Conservation (phyloP, 2,797 vertebrate genomes). For the Macropus fuliginosus region DNA sequence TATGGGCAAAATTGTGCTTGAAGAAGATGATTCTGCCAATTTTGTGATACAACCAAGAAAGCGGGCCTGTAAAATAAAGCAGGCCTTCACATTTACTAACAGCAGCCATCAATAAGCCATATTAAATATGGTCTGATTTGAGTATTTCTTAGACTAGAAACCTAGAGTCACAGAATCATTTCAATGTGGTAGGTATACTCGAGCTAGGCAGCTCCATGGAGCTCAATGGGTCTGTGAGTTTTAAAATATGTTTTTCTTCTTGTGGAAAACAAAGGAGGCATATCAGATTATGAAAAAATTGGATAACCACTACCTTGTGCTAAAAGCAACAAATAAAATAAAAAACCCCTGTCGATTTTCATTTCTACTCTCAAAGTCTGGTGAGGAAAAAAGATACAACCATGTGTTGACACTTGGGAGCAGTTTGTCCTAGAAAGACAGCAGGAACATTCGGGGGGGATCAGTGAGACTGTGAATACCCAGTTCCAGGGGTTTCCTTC, state of each 20-base stretch:
- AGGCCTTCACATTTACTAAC: too few species aligned
- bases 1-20: not conserved
- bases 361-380: not conserved
- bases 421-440: not conserved
- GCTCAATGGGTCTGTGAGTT: not conserved
- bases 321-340: not conserved
- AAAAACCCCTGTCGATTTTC: not conserved
- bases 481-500: not conserved
- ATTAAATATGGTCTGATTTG: not conserved
- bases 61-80: not conserved
- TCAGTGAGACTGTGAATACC: not conserved
- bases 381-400: not conserved
- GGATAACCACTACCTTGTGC: too few species aligned
- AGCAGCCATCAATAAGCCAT: not conserved
- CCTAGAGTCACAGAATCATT: not conserved
- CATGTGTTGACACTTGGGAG: not conserved
- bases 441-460: not conserved
- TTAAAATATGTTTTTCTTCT: not conserved
- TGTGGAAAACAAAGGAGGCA: not conserved
- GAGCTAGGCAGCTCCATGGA: too few species aligned
- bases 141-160: not conserved
- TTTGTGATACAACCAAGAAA: not conserved
- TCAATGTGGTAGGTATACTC: not conserved
- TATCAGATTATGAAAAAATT: not conserved
- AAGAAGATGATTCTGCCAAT: not conserved